A percentile compares a stretch with the other conserved stretches of the same genome.
Evolutionary conservation across 2,113 vertebrate species (phyloP).

Genomic region (Lepisosteus osseus): DNA sequence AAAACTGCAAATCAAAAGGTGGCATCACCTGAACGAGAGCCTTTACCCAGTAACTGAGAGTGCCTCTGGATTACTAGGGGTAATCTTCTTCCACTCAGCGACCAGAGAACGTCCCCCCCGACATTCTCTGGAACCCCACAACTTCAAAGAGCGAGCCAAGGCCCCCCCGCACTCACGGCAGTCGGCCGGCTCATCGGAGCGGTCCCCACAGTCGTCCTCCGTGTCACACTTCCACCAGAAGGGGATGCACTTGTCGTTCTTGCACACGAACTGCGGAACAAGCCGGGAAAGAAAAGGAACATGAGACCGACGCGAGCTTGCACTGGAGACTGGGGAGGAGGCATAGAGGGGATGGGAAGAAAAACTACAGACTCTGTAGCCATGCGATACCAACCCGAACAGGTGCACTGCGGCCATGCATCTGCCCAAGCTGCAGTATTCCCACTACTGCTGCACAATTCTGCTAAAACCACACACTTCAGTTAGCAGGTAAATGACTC

Average conservation of each 20-base stretch:
- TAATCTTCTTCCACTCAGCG: background rate
- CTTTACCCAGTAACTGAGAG: background rate
- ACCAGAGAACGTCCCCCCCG: too few relatives aligned
- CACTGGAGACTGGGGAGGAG: background rate
- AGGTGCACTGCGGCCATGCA: too few relatives aligned
- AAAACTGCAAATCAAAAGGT: too few relatives aligned
- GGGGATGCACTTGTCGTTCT: conserved; percentile 98
- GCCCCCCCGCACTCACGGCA: conserved; percentile 78
- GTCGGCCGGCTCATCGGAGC: conserved; percentile 86
- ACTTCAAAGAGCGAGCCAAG: background rate
- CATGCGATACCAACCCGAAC: too few relatives aligned
- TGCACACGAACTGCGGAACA: conserved; percentile 85
- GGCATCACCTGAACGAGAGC: too few relatives aligned
- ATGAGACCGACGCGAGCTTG: too few relatives aligned
- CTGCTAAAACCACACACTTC: too few relatives aligned
- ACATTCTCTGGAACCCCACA: too few relatives aligned
- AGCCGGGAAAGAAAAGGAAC: conserved; percentile 7
- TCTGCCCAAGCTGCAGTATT: too few relatives aligned
- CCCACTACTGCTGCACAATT: too few relatives aligned
- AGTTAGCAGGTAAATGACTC: too few relatives aligned
- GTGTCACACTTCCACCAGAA: conserved; percentile 99
- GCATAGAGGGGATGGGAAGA: background rate
- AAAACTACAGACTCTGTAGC: background rate
- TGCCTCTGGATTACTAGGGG: background rate
- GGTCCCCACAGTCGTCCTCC: conserved; percentile 93